phyloP scores from a whole-genome alignment of 2,113 vertebrate species.

The Tragelaphus imberbis region DNA sequence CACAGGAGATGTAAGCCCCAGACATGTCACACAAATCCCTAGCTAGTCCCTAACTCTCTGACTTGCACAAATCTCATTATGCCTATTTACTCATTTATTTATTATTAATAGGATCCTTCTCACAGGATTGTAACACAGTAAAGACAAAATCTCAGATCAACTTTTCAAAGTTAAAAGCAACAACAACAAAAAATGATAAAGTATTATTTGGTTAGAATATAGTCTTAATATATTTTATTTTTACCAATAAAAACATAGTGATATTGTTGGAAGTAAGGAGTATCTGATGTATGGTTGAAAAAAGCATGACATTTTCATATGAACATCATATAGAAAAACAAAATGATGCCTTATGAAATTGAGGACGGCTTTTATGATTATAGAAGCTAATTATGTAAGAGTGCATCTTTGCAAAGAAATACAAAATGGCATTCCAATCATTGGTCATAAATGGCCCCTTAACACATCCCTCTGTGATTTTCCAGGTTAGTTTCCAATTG shows the following conservation, averaged over 20 bases:
- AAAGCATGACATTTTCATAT: background rate
- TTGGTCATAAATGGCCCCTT: background rate
- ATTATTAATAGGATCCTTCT: background rate
- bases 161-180: constrained; percentile 19
- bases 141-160: background rate
- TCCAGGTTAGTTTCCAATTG: background rate
- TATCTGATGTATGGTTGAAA: background rate
- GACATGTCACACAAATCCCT: background rate
- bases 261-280: background rate
- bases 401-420: background rate
- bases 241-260: background rate
- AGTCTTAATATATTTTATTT: constrained; percentile 16
- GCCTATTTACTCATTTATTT: background rate
- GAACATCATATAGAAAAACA: background rate
- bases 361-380: background rate
- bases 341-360: background rate
- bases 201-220: background rate
- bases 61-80: background rate
- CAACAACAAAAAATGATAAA: background rate
- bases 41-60: background rate
- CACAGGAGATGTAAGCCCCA: background rate
- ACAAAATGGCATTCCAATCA: background rate
- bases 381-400: background rate
- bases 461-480: background rate
- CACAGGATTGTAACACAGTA: background rate